phyloP scores from a whole-genome alignment of 1,140 invertebrate species.

The Zaprionus taronus region DNA sequence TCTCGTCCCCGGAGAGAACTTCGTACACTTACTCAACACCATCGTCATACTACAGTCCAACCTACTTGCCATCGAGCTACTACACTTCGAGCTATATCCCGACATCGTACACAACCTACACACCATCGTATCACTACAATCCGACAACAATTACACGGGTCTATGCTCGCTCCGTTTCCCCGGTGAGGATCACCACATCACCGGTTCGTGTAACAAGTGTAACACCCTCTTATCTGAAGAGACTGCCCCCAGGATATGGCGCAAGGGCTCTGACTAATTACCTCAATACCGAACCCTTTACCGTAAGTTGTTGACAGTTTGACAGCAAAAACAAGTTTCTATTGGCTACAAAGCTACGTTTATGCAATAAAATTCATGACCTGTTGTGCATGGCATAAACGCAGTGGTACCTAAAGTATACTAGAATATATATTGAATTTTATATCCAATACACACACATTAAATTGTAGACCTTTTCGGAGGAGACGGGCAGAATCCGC shows the following conservation, averaged over 20 bases:
- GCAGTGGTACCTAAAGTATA: background rate
- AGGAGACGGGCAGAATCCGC: constrained; percentile 91
- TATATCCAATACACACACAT: background rate
- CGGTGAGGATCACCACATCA: constrained; percentile 86
- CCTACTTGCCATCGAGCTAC: constrained; percentile 85
- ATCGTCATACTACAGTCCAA: constrained; percentile 69
- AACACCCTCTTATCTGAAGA: constrained; percentile 89
- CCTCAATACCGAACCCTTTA: constrained; percentile 88
- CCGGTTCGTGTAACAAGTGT: constrained; percentile 87
- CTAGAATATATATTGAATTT: background rate
- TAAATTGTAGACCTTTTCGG: constrained; percentile 89
- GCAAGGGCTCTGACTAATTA: constrained; percentile 89
- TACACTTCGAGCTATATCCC: constrained; percentile 84
- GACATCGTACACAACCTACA: constrained; percentile 75
- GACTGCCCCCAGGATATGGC: constrained; percentile 87
- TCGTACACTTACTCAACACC: constrained; percentile 67
- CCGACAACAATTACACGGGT: constrained; percentile 76
- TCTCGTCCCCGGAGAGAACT: constrained; percentile 79
- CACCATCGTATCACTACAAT: constrained; percentile 77
- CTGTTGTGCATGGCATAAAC: constrained; percentile 5
- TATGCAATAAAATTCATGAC: background rate
- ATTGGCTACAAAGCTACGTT: background rate
- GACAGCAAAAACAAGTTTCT: constrained; percentile 84
- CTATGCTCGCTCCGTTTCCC: constrained; percentile 84
- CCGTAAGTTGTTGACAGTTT: constrained; percentile 68